Percentiles rank a stretch among this genome's conserved stretches.
These are phyloP conservation scores for Temnothorax longispinosus DNA, from an alignment of 1,140 invertebrate species.

Conservation along the genomic window DNA sequence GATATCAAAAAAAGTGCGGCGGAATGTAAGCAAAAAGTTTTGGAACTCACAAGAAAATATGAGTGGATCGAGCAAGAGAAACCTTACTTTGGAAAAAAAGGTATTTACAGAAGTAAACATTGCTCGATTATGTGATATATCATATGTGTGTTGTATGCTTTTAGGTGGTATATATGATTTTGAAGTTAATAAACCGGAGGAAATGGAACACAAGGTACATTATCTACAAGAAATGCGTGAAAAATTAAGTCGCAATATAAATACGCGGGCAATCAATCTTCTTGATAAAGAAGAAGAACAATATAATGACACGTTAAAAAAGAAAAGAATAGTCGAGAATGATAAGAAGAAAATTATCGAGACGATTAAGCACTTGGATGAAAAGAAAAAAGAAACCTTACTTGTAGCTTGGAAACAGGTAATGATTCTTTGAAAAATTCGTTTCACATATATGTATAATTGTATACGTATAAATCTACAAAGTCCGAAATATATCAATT, in stretches of 20 bases:
- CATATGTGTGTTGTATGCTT: constrained; percentile 41
- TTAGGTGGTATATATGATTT: constrained; percentile 84
- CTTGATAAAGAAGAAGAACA: constrained; percentile 94
- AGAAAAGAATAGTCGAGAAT: constrained; percentile 93
- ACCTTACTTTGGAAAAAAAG: constrained; percentile 92
- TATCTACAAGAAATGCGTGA: constrained; percentile 90
- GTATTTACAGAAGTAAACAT: constrained; percentile 75
- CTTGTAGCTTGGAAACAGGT: constrained; percentile 92
- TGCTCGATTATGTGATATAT: constrained; percentile 3
- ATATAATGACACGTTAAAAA: constrained; percentile 93
- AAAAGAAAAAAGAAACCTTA: constrained; percentile 94
- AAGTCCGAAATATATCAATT: constrained; percentile 49
- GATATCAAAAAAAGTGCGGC: constrained; percentile 83
- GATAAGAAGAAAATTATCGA: constrained; percentile 94
- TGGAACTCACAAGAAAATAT: constrained; percentile 87
- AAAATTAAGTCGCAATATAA: constrained; percentile 92
- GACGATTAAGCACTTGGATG: constrained; percentile 95
- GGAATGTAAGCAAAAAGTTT: constrained; percentile 82
- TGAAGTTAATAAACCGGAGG: constrained; percentile 79
- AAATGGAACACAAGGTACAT: constrained; percentile 87
- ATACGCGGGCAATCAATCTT: constrained; percentile 94
- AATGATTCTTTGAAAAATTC: constrained; percentile 8
- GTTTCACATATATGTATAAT: not conserved
- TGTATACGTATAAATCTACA: not conserved
- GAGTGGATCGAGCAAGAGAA: constrained; percentile 94